Evolutionary conservation across 92 coral and sea anemone genomes (phyloP).

Genomic region (Palythoa caribaeorum): DNA sequence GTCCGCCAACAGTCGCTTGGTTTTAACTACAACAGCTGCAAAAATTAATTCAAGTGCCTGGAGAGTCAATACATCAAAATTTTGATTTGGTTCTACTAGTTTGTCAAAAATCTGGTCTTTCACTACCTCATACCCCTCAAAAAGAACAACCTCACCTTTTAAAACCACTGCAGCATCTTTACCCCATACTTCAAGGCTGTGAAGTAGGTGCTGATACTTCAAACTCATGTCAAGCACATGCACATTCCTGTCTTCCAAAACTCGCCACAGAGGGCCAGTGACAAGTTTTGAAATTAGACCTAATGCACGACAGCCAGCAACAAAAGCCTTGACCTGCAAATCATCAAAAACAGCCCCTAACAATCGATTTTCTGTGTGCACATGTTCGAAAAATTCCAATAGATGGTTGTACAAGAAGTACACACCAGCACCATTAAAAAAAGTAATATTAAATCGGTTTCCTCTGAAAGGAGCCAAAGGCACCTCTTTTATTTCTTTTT

Average conservation of each 20-base stretch:
- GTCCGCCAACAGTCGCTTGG: slow-evolving; percentile 37
- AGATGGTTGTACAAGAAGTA: too few relatives aligned
- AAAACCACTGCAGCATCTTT: slow-evolving; percentile 17
- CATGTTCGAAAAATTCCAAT: too few relatives aligned
- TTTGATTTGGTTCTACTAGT: slow-evolving; percentile 18
- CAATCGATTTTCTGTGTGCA: too few relatives aligned
- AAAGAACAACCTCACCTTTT: slow-evolving; percentile 34
- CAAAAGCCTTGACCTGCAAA: slow-evolving; percentile 34
- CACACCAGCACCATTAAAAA: slow-evolving; percentile 31
- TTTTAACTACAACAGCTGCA: slow-evolving; percentile 38
- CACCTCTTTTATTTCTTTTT: not conserved
- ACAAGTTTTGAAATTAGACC: slow-evolving; percentile 31
- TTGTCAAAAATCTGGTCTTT: slow-evolving; percentile 33
- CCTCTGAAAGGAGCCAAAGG: slow-evolving; percentile 28
- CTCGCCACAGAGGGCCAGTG: slow-evolving; percentile 23
- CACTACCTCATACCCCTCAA: not conserved
- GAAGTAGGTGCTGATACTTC: slow-evolving; percentile 36
- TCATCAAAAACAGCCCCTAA: not conserved
- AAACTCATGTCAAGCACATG: slow-evolving; percentile 31
- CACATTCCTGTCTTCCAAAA: slow-evolving; percentile 27
- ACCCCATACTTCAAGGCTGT: slow-evolving; percentile 26
- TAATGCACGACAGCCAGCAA: slow-evolving; percentile 37
- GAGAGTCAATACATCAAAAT: slow-evolving; percentile 25
- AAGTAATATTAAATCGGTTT: slow-evolving; percentile 30
- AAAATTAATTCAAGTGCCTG: slow-evolving; percentile 40